Evolutionary conservation across 2,888 invertebrate genomes (phyloP).

Genomic region (Cryptosula pallasiana): DNA sequence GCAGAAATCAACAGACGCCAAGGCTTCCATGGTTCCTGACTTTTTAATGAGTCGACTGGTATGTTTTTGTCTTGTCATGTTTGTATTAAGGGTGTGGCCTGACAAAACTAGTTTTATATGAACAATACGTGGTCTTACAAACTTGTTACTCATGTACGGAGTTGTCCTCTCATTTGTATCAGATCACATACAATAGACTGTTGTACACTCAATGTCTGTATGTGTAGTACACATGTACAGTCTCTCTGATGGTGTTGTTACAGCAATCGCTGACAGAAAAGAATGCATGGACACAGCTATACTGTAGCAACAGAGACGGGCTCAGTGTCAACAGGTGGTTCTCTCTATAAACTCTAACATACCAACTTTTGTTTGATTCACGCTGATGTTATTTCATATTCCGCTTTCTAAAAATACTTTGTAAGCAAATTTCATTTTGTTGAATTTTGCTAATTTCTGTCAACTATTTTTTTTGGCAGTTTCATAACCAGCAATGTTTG

Average conservation of each 20-base stretch:
- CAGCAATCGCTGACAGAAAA: constrained; percentile 38
- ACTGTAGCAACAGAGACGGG: constrained; percentile 78
- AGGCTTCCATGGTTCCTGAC: constrained; percentile 6
- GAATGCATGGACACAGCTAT: constrained; percentile 69
- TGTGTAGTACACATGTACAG: background rate
- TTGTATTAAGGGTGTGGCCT: no score
- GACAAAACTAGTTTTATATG: background rate
- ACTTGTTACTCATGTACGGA: no score
- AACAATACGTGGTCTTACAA: no score
- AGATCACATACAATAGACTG: background rate
- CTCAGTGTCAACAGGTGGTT: constrained; percentile 77
- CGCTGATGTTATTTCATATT: no score
- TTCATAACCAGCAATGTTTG: no score
- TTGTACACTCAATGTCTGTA: background rate
- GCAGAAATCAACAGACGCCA: constrained; percentile 4
- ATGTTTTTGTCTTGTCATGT: background rate
- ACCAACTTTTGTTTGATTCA: no score
- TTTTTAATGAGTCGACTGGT: constrained; percentile 26
- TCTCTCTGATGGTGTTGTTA: background rate
- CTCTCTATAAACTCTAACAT: no score
- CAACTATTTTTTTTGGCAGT: no score
- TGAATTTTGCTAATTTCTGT: no score
- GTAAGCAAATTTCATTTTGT: no score
- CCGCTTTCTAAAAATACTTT: no score
- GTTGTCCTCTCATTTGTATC: no score